A percentile compares a stretch with the other conserved stretches of the same genome.
phyloP scores from a whole-genome alignment of 1,140 invertebrate species.

The Eupristina koningsbergeri region DNA sequence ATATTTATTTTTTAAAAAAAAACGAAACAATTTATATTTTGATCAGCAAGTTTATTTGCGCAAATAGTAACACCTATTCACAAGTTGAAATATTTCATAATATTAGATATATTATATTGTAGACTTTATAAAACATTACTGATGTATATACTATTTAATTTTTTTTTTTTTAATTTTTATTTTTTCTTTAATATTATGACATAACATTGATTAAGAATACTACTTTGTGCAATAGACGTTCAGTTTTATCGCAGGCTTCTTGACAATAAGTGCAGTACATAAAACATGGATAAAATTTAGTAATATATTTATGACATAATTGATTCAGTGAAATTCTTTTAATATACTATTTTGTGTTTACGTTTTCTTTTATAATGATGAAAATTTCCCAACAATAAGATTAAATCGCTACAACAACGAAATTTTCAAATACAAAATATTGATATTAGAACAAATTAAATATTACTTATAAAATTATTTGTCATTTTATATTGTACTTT shows the following conservation, averaged over 20 bases:
- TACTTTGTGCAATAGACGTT: slow-evolving; percentile 73
- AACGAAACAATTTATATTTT: slow-evolving; percentile 18
- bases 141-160: slow-evolving; percentile 68
- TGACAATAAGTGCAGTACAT: slow-evolving; percentile 68
- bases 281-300: slow-evolving; percentile 66
- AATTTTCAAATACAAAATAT: too few species aligned
- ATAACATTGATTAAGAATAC: slow-evolving; percentile 72
- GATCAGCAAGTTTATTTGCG: slow-evolving; percentile 48
- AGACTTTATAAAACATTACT: slow-evolving; percentile 71
- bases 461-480: too few species aligned
- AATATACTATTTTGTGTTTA: neutral
- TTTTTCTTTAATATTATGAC: slow-evolving; percentile 67
- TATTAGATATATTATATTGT: slow-evolving; percentile 66
- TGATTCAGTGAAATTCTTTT: slow-evolving; percentile 40
- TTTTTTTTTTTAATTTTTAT: too few species aligned
- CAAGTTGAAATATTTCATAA: slow-evolving; percentile 67
- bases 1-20: neutral
- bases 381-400: neutral
- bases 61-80: slow-evolving; percentile 64
- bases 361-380: neutral
- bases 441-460: too few species aligned
- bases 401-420: too few species aligned
- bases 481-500: too few species aligned
- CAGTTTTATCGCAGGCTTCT: slow-evolving; percentile 67
- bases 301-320: slow-evolving; percentile 27